Conservation (phyloP, 2,797 vertebrate species). For the Cossypha heuglini region DNA sequence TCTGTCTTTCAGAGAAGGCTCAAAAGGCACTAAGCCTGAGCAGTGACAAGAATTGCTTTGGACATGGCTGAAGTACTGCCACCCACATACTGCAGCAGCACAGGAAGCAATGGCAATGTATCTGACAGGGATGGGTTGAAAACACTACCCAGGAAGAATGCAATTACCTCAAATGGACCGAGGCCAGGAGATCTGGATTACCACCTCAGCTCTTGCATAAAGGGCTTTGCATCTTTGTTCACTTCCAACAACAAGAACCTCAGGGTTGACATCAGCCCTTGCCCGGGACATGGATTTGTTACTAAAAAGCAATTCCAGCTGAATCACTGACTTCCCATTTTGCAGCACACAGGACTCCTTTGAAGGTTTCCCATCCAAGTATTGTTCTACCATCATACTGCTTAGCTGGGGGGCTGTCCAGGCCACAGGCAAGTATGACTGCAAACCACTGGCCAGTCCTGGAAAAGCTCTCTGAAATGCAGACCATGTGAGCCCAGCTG, state of each 20-base stretch:
- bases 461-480: slow-evolving; percentile 3
- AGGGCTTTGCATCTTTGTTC: neutral
- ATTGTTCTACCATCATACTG: neutral
- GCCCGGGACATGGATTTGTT: fast-evolving
- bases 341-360: neutral
- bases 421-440: neutral
- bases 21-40: neutral
- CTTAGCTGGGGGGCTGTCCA: neutral
- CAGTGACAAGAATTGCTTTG: neutral
- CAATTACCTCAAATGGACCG: neutral
- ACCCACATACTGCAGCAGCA: neutral
- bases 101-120: neutral
- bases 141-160: neutral
- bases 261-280: neutral
- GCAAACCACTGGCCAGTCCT: neutral
- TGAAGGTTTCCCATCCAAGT: neutral
- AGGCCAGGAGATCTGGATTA: slow-evolving; percentile 1
- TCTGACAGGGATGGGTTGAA: neutral
- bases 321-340: neutral
- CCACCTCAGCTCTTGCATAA: slow-evolving; percentile 9
- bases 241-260: neutral
- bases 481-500: neutral
- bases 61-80: neutral
- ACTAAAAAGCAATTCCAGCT: neutral
- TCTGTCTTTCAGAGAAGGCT: neutral